Evolutionary conservation across 30 jellyfish, hydroid and myxozoan genomes (phyloP).

Genomic region (Pseudorhiza aurosa): DNA sequence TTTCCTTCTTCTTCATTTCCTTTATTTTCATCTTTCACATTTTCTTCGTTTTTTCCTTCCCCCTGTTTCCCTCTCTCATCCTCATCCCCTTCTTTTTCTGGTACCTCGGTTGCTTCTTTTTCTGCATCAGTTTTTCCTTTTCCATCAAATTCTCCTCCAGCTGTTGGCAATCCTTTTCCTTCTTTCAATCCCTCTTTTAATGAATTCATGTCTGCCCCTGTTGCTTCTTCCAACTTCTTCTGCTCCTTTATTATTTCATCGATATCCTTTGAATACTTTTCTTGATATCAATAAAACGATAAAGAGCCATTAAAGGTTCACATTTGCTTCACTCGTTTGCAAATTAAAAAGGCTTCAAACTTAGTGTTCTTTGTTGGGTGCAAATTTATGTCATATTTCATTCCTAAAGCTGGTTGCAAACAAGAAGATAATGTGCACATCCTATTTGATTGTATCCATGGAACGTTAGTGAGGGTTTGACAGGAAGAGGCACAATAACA

Average conservation of each 20-base stretch:
- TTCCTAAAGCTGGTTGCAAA: too few species aligned
- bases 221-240: slow-evolving; percentile 40
- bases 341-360: too few species aligned
- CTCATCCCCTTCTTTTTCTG: slow-evolving; percentile 46
- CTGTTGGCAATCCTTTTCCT: slow-evolving; percentile 62
- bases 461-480: too few species aligned
- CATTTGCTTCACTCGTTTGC: not conserved
- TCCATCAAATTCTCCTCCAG: slow-evolving; percentile 63
- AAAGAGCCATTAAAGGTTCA: not conserved
- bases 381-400: too few species aligned
- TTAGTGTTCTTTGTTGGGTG: too few species aligned
- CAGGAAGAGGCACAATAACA: too few species aligned
- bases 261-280: slow-evolving; percentile 35
- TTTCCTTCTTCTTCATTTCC: slow-evolving; percentile 1
- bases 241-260: slow-evolving; percentile 65
- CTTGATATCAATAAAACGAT: slow-evolving; percentile 3
- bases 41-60: slow-evolving; percentile 10
- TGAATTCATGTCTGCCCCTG: slow-evolving; percentile 37
- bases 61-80: not conserved
- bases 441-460: too few species aligned
- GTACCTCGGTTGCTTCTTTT: slow-evolving; percentile 77
- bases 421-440: too few species aligned
- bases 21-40: not conserved
- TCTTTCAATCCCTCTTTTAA: slow-evolving; percentile 46
- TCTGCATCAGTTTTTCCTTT: slow-evolving; percentile 68